Evolutionary conservation across 2,888 invertebrate genomes (phyloP).

Genomic region (Eristalis intricaria): DNA sequence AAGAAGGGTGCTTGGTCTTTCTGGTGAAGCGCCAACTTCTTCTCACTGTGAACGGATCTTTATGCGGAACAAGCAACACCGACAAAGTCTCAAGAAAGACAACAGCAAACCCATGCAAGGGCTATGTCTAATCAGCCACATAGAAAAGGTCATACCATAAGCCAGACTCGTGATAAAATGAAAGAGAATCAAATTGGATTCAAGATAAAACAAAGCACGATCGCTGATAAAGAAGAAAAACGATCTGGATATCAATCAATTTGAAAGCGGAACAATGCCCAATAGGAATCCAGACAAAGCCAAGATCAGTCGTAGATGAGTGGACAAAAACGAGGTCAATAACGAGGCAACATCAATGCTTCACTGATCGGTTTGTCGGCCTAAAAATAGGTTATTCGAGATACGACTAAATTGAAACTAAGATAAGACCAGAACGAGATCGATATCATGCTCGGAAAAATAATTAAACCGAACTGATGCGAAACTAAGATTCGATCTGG

Average conservation of each 20-base stretch:
- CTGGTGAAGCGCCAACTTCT: too few relatives aligned
- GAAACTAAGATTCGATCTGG: slow-evolving; percentile 1
- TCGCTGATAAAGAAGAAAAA: not conserved
- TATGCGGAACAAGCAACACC: too few relatives aligned
- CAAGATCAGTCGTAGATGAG: not conserved
- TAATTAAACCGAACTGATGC: not conserved
- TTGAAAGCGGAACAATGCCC: not conserved
- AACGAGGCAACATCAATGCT: not conserved
- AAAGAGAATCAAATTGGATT: too few relatives aligned
- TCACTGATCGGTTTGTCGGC: not conserved
- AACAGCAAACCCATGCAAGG: too few relatives aligned
- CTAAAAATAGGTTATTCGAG: not conserved
- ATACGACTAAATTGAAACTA: not conserved
- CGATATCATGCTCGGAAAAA: not conserved
- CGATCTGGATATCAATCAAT: not conserved
- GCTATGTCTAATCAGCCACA: too few relatives aligned
- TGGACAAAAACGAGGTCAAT: not conserved
- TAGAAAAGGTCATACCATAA: not conserved
- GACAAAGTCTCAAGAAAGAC: too few relatives aligned
- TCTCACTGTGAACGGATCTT: too few relatives aligned
- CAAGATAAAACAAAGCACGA: not conserved
- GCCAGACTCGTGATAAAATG: not conserved
- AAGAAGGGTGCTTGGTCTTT: not conserved
- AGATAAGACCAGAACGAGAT: not conserved
- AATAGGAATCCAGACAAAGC: not conserved